Base-by-base conservation (phyloP, 1,140 invertebrate genomes). In the Drosophila parabipectinata region DNA sequence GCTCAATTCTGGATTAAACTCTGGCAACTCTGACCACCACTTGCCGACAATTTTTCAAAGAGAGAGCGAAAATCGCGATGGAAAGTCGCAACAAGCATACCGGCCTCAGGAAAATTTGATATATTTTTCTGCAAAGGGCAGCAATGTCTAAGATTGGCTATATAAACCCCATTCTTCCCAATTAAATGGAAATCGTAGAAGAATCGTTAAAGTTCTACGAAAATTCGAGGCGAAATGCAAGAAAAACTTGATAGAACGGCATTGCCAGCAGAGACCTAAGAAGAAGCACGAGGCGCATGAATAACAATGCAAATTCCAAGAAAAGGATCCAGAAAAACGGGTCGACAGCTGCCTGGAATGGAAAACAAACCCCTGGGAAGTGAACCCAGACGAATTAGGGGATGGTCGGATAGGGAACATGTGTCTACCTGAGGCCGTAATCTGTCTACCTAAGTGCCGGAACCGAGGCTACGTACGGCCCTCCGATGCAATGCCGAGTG, bases 391-490 rank as follows among this genome's bases (percentile, higher is more conserved):
- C 41, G 15, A 21, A 18, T 47, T 21, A 66, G 63, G 63, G 63
- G 63, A 34, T 61, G 62, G 44, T 12, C 18, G 30, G 32, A 32
- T 21, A 21, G 15, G n/a, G 41, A 7, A 14, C 41, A 34, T 30
- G 24, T 15, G 24, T 15, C 47, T 63, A 67, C 59, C 59, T 67
- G 9, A 18, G 26, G 50, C 47, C n/a, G 10, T 1, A 10, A 12
- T 24, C 5, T 15, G n/a, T 3, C 45, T 60, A 60, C 47, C 57
- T 60, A 30, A 24, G 34, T 21, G 12, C 30, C 18, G 34, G 12
- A 45, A 64, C 63, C 63, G 63, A 67, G 60, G n/a, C 47, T 67
- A 52, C 47, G 6, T 52, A 10, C 18, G 41, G 10, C 30, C 21
- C 60, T 32, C 4, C 6, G 60, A 8, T 21, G 14, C 34, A 5